Evolutionary conservation across 2,797 vertebrate genomes (phyloP), one percentile per base, ranked within the genome.

Genomic region (Bryconaethiops microstoma): DNA sequence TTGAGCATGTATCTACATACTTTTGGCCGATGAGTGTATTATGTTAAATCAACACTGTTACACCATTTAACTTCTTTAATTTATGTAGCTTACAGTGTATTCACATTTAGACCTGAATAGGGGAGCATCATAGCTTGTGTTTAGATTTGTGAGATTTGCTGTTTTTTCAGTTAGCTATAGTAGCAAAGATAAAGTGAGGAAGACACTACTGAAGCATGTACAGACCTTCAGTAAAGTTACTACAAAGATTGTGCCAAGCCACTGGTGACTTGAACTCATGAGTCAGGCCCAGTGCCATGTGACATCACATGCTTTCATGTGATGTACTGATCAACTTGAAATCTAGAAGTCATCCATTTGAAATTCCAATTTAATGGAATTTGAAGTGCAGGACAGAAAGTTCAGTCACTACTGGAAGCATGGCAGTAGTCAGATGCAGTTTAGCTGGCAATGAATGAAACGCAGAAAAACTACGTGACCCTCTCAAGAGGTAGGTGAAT

Each of bases 281-380:
- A 87, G 85, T 68, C 74, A 87, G 89, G 82, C 86, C 88, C 83
- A 86, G 86, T 89, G 88, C 85, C 94, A 94, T 93, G 93, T 94
- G 93, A 94, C 92, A 94, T 92, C 94, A 94, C 93, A 94, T 95
- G 94, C 93, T 93, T 93, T 93, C 94, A 95, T 94, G 93, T 95
- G 94, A 94, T 93, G 87, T 84, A 88, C 91, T 90, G 91, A 93
- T 92, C 91, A 91, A 89, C 89, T 92, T 86, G 84, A 62, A 92
- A 92, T 92, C 91, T 92, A 91, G 89, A 92, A 90, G 84, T 91
- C 90, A 90, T 93, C 92, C 90, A 92, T 92, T 92, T 93, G 88
- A 92, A 92, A 92, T 94, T 94, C 89, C 87, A 81, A 89, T 94
- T 93, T 93, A 92, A 94, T 92, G 92, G 90, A 92, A 94, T 94